Evolutionary conservation across 2,113 vertebrate species (phyloP).

Genomic region (Ochotona princeps): DNA sequence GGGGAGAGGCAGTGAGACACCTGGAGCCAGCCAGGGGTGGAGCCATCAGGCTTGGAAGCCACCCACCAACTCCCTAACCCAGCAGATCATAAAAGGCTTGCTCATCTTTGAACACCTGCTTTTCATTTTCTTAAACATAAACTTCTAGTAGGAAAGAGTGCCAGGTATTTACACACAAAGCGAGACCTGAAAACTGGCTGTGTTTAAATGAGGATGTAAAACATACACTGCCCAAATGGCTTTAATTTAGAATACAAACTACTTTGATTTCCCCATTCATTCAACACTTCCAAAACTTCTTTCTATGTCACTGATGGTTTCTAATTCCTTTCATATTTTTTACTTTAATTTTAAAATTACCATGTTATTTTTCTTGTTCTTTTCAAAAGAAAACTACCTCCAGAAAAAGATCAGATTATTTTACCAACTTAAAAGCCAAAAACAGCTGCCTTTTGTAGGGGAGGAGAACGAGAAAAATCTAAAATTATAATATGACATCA

Average conservation of each 20-base stretch:
- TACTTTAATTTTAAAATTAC: conserved; percentile 20
- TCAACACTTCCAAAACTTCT: not conserved
- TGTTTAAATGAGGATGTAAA: conserved; percentile 31
- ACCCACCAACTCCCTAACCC: not conserved
- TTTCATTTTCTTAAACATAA: conserved; percentile 34
- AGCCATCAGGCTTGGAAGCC: conserved; percentile 22
- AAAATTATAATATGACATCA: conserved; percentile 65
- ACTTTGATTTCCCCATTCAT: conserved; percentile 33
- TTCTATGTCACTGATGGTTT: conserved; percentile 1
- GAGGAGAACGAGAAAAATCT: not conserved
- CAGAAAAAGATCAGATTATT: conserved; percentile 26
- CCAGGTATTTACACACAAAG: not conserved
- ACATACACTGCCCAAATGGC: not conserved
- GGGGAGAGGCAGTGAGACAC: conserved; percentile 60
- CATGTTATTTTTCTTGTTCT: not conserved
- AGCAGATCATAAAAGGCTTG: not conserved
- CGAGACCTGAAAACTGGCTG: not conserved
- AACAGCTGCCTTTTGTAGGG: conserved; percentile 9
- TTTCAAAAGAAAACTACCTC: conserved; percentile 39
- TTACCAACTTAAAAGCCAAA: conserved; percentile 22
- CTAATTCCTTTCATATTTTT: conserved; percentile 7
- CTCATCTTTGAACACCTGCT: not conserved
- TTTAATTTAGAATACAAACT: conserved; percentile 38
- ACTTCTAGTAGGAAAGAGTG: not conserved
- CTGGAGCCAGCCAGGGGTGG: conserved; percentile 34